phyloP scores from a whole-genome alignment of 1,140 invertebrate genomes.

The Gryon sp. region DNA sequence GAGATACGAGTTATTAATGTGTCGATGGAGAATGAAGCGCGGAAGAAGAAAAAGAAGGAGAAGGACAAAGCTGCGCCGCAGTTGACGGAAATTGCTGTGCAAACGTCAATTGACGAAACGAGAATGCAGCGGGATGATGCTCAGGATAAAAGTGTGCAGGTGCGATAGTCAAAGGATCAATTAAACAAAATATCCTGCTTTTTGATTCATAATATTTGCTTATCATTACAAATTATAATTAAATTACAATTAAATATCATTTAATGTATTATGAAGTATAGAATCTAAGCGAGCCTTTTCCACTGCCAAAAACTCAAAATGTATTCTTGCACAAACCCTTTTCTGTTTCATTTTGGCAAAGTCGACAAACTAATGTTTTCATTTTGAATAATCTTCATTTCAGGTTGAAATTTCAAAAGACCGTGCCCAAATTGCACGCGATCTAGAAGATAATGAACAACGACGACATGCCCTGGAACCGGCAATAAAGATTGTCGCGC shows the following conservation, averaged over 20 bases:
- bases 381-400: constrained; percentile 11
- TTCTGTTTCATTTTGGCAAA: too few relatives aligned
- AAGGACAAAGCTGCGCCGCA: constrained; percentile 21
- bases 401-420: constrained; percentile 62
- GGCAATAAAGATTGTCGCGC: constrained; percentile 67
- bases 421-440: neutral
- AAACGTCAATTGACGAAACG: constrained; percentile 53
- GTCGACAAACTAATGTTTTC: too few relatives aligned
- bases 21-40: constrained; percentile 54
- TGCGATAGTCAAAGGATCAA: constrained; percentile 8
- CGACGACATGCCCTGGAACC: constrained; percentile 66
- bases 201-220: too few relatives aligned
- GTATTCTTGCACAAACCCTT: too few relatives aligned
- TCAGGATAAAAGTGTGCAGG: constrained; percentile 72
- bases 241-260: too few relatives aligned
- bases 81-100: constrained; percentile 67
- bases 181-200: too few relatives aligned
- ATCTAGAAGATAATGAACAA: constrained; percentile 8
- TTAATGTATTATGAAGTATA: too few relatives aligned
- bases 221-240: too few relatives aligned
- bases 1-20: constrained; percentile 74
- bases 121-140: constrained; percentile 29
- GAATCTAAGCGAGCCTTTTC: too few relatives aligned
- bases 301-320: too few relatives aligned
- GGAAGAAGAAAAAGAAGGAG: constrained; percentile 52